A percentile compares a stretch with the other conserved stretches of the same genome.
phyloP scores from a whole-genome alignment of 2,113 vertebrate species.

The Atractosteus spatula region DNA sequence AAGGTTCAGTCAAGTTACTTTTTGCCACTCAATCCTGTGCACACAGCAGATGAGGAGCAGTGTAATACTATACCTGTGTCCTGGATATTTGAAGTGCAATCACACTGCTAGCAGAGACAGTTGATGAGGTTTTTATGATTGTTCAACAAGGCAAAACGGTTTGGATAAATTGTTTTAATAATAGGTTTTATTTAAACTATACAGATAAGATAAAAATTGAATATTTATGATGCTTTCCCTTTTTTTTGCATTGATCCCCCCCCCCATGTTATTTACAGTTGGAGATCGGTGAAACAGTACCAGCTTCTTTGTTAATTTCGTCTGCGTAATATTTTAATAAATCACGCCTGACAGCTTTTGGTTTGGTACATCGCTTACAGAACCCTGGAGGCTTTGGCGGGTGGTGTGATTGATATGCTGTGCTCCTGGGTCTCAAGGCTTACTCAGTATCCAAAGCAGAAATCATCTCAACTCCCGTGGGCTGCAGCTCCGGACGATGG shows the following conservation, averaged over 20 bases:
- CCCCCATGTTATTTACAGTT: slow-evolving; percentile 35
- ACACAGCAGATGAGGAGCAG: too few relatives aligned
- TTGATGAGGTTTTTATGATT: slow-evolving; percentile 56
- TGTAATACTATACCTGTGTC: too few relatives aligned
- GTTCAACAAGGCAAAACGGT: slow-evolving; percentile 53
- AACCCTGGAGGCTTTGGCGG: slow-evolving; percentile 38
- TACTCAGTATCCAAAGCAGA: slow-evolving; percentile 32
- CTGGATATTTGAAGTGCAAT: slow-evolving; percentile 41
- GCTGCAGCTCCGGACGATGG: fast-evolving
- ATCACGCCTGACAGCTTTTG: slow-evolving; percentile 32
- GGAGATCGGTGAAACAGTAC: neutral
- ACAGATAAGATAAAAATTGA: slow-evolving; percentile 37
- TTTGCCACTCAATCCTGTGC: too few relatives aligned
- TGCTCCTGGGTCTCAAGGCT: slow-evolving; percentile 48
- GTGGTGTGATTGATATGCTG: slow-evolving; percentile 46
- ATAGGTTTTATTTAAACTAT: slow-evolving; percentile 35
- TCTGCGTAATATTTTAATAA: slow-evolving; percentile 34
- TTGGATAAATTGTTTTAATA: slow-evolving; percentile 50
- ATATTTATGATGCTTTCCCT: slow-evolving; percentile 38
- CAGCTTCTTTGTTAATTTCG: slow-evolving; percentile 27
- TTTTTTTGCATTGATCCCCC: slow-evolving; percentile 39
- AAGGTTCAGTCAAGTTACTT: too few relatives aligned
- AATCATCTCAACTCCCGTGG: too few relatives aligned
- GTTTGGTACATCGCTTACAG: slow-evolving; percentile 44
- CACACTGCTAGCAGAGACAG: slow-evolving; percentile 60